A percentile compares a stretch with the other conserved stretches of the same genome.
Conservation (phyloP, 2,797 vertebrate species). For the Alfaro cultratus region DNA sequence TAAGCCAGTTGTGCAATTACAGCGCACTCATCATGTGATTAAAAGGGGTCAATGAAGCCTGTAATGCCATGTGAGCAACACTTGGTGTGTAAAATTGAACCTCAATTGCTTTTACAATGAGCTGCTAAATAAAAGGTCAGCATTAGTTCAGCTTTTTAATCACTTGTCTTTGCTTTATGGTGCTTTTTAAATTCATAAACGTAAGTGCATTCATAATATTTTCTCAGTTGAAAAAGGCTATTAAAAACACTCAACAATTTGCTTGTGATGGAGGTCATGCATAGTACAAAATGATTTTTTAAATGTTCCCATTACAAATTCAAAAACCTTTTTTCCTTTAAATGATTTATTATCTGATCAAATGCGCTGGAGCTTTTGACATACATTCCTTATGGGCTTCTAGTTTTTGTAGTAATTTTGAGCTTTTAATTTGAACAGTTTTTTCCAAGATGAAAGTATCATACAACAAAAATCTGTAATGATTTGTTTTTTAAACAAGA, state of each 20-base stretch:
- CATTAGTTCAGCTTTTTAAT: slow-evolving; percentile 16
- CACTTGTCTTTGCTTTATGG: slow-evolving; percentile 16
- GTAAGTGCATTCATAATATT: background rate
- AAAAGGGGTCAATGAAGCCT: slow-evolving; percentile 67
- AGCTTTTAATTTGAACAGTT: background rate
- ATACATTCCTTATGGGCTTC: background rate
- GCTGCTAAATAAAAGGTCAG: slow-evolving; percentile 35
- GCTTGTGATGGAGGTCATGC: background rate
- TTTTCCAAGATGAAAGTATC: background rate
- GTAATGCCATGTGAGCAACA: slow-evolving; percentile 63
- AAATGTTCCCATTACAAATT: background rate
- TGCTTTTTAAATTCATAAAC: background rate
- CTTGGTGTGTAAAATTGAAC: slow-evolving; percentile 63
- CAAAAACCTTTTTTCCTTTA: too few relatives aligned
- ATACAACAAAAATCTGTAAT: background rate
- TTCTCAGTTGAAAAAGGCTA: background rate
- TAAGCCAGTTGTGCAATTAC: slow-evolving; percentile 42
- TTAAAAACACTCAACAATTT: slow-evolving; percentile 7
- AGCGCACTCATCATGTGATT: slow-evolving; percentile 52
- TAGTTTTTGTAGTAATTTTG: background rate
- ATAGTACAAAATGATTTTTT: background rate
- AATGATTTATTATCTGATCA: background rate
- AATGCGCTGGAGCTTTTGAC: background rate
- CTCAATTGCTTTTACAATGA: slow-evolving; percentile 33
- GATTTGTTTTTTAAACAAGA: background rate